Conservation (phyloP, 2,113 vertebrate species). For the Benthochromis sp. region DNA sequence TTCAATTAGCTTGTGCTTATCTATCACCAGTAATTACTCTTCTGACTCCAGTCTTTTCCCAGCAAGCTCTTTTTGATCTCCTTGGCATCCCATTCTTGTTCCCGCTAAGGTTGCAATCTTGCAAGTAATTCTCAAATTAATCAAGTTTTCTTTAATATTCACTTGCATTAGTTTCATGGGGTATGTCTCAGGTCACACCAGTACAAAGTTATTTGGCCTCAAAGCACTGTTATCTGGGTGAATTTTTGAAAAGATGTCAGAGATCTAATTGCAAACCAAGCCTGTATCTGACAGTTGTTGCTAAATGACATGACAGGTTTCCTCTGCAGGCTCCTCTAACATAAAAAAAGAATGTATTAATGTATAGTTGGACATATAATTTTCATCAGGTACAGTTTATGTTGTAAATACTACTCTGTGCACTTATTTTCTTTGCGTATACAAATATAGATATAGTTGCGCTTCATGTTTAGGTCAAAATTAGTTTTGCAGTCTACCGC, state of each 20-base stretch:
- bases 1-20: background rate
- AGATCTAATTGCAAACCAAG: background rate
- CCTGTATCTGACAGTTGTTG: background rate
- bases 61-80: background rate
- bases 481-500: background rate
- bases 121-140: background rate
- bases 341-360: background rate
- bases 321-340: background rate
- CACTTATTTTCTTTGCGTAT: background rate
- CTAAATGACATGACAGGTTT: background rate
- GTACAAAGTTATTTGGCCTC: background rate
- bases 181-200: background rate
- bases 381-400: background rate
- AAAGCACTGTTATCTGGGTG: background rate
- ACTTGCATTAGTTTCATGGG: background rate
- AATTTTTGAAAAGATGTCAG: background rate
- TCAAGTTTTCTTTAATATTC: background rate
- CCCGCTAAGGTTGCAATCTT: background rate
- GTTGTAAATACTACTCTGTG: background rate
- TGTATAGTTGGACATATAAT: background rate
- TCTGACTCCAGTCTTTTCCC: background rate
- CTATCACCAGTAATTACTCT: background rate
- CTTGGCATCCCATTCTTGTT: background rate
- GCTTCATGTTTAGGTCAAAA: background rate
- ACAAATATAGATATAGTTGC: background rate